These are phyloP conservation scores for Halcyon smyrnensis DNA, from an alignment of 2,797 vertebrate species.

Conservation along the genomic window DNA sequence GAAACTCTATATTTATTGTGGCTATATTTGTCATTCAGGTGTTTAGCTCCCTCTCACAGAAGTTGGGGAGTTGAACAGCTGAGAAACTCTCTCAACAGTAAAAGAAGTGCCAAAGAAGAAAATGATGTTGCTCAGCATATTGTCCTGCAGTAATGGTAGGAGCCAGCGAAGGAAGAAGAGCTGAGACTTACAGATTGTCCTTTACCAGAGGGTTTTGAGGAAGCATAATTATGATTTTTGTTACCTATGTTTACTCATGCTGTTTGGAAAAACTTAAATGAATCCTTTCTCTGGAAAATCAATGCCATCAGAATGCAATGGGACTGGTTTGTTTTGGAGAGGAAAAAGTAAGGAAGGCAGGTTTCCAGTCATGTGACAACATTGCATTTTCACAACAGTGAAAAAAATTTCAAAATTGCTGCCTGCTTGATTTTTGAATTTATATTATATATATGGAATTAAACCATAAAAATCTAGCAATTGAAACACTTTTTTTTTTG, in stretches of 20 bases:
- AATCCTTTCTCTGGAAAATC: neutral
- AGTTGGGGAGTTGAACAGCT: neutral
- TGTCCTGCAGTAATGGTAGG: neutral
- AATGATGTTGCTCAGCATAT: neutral
- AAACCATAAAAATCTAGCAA: neutral
- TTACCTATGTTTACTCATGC: neutral
- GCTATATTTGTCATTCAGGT: conserved; percentile 23
- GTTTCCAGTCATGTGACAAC: neutral
- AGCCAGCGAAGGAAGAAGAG: neutral
- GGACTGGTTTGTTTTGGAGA: neutral
- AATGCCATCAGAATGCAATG: neutral
- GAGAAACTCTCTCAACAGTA: neutral
- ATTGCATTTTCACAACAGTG: neutral
- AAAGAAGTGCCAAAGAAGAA: neutral
- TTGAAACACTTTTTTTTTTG: neutral
- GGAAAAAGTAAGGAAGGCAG: neutral
- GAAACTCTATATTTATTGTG: neutral
- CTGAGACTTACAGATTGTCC: neutral
- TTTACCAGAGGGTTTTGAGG: neutral
- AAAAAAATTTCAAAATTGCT: neutral
- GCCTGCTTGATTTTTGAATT: neutral
- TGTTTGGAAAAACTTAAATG: neutral
- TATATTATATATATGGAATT: neutral
- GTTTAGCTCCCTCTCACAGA: neutral
- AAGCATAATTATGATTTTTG: neutral